Percentiles rank a stretch among this genome's conserved stretches.
phyloP scores from a whole-genome alignment of 2,888 invertebrate genomes.

The Ferrisia virgata region DNA sequence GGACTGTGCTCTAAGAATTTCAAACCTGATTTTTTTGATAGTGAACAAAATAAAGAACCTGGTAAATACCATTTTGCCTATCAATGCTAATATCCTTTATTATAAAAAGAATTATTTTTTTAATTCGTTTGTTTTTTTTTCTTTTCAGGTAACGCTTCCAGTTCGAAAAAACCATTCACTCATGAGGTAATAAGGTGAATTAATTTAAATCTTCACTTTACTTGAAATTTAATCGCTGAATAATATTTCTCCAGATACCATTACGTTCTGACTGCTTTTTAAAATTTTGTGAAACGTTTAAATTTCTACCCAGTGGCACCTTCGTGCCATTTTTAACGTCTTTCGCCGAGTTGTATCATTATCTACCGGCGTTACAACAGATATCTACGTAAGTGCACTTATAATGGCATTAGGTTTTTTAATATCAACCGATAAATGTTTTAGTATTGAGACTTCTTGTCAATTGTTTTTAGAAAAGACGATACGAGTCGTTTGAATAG shows the following conservation, averaged over 20 bases:
- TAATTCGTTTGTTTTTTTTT: no score
- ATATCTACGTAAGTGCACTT: conserved; percentile 22
- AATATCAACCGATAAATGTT: background rate
- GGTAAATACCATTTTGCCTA: background rate
- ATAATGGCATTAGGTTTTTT: no score
- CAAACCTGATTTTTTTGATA: background rate
- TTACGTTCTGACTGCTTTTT: conserved; percentile 27
- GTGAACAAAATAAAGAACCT: background rate
- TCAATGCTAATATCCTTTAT: background rate
- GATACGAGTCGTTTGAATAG: background rate
- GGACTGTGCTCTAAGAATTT: background rate
- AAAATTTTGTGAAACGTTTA: background rate
- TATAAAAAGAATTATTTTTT: background rate
- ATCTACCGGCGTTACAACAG: background rate
- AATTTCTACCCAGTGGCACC: background rate
- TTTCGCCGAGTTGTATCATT: conserved; percentile 32
- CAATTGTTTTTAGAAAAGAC: conserved; percentile 1
- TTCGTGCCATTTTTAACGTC: background rate
- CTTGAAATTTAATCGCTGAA: background rate
- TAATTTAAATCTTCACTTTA: background rate
- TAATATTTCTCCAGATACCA: background rate
- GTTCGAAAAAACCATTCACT: background rate
- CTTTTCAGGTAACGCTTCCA: background rate
- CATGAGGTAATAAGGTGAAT: background rate
- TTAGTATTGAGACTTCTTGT: background rate